Percentiles rank a stretch among this genome's conserved stretches.
Conservation (phyloP, 2,888 invertebrate species). For the Clistopyga incitator region DNA sequence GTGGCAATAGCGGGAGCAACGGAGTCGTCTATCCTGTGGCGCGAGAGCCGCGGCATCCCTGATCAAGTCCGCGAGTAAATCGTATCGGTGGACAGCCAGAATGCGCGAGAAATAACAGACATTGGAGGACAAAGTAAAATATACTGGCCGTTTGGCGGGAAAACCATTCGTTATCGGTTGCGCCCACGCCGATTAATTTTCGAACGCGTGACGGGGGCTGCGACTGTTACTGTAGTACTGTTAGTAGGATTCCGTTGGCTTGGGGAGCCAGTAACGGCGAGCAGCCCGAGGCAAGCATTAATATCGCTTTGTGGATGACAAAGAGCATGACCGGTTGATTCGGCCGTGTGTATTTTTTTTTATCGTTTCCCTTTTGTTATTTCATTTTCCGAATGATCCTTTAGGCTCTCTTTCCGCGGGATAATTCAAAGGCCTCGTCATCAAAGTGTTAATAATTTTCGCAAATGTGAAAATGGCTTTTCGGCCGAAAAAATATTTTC, state of each 20-base stretch:
- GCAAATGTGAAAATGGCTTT: too few species aligned
- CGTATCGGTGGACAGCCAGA: conserved; percentile 73
- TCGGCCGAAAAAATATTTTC: too few species aligned
- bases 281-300: conserved; percentile 45
- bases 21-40: conserved; percentile 28
- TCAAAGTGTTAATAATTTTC: conserved; percentile 1
- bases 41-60: conserved; percentile 37
- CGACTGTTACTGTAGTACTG: conserved; percentile 10
- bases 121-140: conserved; percentile 77
- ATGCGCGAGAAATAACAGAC: conserved; percentile 78
- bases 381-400: conserved; percentile 41
- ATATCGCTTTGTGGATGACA: conserved; percentile 60
- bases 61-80: conserved; percentile 76
- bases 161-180: conserved; percentile 80
- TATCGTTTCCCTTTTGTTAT: conserved; percentile 31
- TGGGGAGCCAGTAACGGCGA: conserved; percentile 15
- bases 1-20: conserved; percentile 3
- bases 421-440: conserved; percentile 18
- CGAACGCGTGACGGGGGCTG: conserved; percentile 74
- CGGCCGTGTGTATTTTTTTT: conserved; percentile 19
- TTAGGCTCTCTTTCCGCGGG: conserved; percentile 7
- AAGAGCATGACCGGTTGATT: conserved; percentile 41
- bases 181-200: conserved; percentile 80
- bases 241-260: conserved; percentile 26
- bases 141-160: conserved; percentile 78